Percentiles rank a stretch among this genome's conserved stretches.
Conservation (phyloP, 2,888 invertebrate species). For the Pinctada fucata region DNA sequence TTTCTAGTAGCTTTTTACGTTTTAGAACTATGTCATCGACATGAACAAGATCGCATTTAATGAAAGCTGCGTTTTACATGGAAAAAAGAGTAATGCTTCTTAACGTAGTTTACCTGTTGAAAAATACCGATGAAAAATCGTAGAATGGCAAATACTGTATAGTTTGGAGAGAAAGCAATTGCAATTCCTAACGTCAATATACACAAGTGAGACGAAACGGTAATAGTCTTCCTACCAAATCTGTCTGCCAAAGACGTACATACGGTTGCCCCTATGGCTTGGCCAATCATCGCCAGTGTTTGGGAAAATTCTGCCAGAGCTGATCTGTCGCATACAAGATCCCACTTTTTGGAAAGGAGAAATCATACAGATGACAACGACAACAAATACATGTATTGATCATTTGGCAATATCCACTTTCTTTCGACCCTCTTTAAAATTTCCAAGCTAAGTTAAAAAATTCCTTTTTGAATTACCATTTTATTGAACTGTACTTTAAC, state of each 20-base stretch:
- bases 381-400: too few relatives aligned
- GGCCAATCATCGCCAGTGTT: conserved; percentile 64
- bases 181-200: conserved; percentile 39
- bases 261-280: conserved; percentile 65
- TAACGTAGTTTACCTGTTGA: conserved; percentile 39
- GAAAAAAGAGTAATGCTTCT: too few relatives aligned
- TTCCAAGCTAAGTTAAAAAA: too few relatives aligned
- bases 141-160: conserved; percentile 44
- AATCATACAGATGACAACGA: too few relatives aligned
- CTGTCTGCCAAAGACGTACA: conserved; percentile 65
- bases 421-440: too few relatives aligned
- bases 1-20: too few relatives aligned
- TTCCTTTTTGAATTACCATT: too few relatives aligned
- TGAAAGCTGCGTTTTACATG: too few relatives aligned
- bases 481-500: too few relatives aligned
- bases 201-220: conserved; percentile 43
- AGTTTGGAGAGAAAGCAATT: conserved; percentile 45
- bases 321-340: conserved; percentile 63
- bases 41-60: too few relatives aligned
- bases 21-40: too few relatives aligned
- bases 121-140: conserved; percentile 50
- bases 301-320: conserved; percentile 66
- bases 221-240: conserved; percentile 48
- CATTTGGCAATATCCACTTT: too few relatives aligned
- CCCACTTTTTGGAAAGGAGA: conserved; percentile 46